phyloP scores from a whole-genome alignment of 1,140 invertebrate genomes.

The Drosophila novamexicana region DNA sequence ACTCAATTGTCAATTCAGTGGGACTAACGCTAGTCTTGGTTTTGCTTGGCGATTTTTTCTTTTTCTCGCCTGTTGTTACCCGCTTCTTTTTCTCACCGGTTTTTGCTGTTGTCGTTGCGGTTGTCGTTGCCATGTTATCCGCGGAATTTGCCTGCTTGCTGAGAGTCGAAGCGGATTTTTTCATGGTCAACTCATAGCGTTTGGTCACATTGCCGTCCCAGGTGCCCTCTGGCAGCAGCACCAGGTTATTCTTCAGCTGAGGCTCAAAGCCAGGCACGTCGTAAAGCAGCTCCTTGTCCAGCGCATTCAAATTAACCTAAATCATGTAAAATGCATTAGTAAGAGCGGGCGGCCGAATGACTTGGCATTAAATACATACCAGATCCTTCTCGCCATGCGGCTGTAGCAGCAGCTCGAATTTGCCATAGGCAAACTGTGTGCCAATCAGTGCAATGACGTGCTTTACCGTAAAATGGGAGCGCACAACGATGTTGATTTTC shows the following conservation, averaged over 20 bases:
- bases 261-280: constrained; percentile 70
- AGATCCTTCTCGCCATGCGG: constrained; percentile 67
- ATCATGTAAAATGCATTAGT: background rate
- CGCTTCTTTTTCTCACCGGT: constrained; percentile 52
- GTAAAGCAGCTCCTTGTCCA: constrained; percentile 56
- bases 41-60: constrained; percentile 54
- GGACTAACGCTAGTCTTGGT: constrained; percentile 24
- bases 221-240: constrained; percentile 62
- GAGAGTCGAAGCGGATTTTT: constrained; percentile 34
- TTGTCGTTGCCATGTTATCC: constrained; percentile 9
- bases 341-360: background rate
- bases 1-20: background rate
- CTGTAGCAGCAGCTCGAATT: constrained; percentile 85
- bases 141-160: constrained; percentile 34
- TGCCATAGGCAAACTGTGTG: constrained; percentile 85
- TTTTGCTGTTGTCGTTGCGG: constrained; percentile 20
- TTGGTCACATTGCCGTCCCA: constrained; percentile 73
- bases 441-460: constrained; percentile 85
- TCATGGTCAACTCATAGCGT: constrained; percentile 69
- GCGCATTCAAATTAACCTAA: constrained; percentile 71
- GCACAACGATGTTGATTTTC: constrained; percentile 85
- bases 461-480: constrained; percentile 85
- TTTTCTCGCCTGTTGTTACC: constrained; percentile 52
- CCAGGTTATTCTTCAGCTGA: constrained; percentile 65
- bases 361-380: constrained; percentile 38